Base-by-base conservation (phyloP, 2,797 vertebrate genomes). In the Leuciscus waleckii region DNA sequence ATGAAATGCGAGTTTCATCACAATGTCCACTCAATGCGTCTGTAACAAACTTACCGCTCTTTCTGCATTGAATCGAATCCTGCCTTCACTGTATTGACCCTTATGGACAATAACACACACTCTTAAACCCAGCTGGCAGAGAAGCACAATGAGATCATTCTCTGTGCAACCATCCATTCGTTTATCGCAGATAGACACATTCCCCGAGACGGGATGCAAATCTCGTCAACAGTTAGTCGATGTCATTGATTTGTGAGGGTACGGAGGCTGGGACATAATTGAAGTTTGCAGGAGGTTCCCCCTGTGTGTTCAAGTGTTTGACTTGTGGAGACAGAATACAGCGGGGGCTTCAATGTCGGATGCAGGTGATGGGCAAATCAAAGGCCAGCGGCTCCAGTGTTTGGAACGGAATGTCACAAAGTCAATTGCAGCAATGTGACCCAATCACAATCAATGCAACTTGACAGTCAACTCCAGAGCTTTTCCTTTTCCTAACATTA, bases 211-310 rank as follows among this genome's bases (percentile, higher is more conserved):
- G 35, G 61, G 73, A 84, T 82, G 76, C 54, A 67, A 81, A 37
- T 67, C 74, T 75, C 8, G 21, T 79, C 61, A 81, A 76, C 77
- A 87, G 78, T 54, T 82, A 82, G 82, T 87, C 84, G 73, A 86
- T 89, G 67, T 17, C 84, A 90, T 82, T 90, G 84, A 90, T 85
- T 73, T 85, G 65, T 49, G 43, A 43, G 71, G 69, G 58, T 67
- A 65, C 29, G 8, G 56, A 76, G 29, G 29, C 23, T 46, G 54
- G 51, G 51, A 35, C 69, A 82, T 78, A 77, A 85, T 81, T 84
- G 32, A 84, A 73, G 67, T 58, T 83, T 76, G 43, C 68, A 74
- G 69, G 46, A 46, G 68, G 10, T 41, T 37, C 49, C 26, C 26
- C 13, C 39, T 41, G 58, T 65, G 29, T 85, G 82, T 86, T 81